Conservation (phyloP, 2,888 invertebrate species). For the Latheticus oryzae region DNA sequence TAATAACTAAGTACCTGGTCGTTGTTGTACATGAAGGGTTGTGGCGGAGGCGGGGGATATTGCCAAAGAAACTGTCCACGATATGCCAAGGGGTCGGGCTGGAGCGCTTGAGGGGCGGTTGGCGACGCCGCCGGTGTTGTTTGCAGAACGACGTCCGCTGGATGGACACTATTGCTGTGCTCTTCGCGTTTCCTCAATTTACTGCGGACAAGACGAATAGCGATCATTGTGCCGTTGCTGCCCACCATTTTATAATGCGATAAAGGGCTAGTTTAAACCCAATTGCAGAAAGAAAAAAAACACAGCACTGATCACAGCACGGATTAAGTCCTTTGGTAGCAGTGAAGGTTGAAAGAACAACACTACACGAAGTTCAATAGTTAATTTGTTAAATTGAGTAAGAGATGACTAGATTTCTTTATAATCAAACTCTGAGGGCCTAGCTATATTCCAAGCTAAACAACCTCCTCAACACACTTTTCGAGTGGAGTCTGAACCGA, state of each 20-base stretch:
- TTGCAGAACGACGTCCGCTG: slow-evolving; percentile 74
- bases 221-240: slow-evolving; percentile 87
- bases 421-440: slow-evolving; percentile 50
- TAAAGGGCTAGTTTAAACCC: no score
- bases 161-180: slow-evolving; percentile 77
- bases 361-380: slow-evolving; percentile 43
- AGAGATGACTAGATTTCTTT: slow-evolving; percentile 52
- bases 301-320: slow-evolving; percentile 39
- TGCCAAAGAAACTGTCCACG: slow-evolving; percentile 83
- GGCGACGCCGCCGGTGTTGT: slow-evolving; percentile 63
- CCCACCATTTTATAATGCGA: slow-evolving; percentile 86
- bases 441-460: slow-evolving; percentile 55
- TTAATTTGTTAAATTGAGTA: no score
- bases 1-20: slow-evolving; percentile 76
- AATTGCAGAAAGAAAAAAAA: slow-evolving; percentile 48
- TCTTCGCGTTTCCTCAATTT: slow-evolving; percentile 89
- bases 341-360: slow-evolving; percentile 10
- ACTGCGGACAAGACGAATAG: slow-evolving; percentile 91
- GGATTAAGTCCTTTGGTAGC: slow-evolving; percentile 37
- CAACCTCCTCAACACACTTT: slow-evolving; percentile 47
- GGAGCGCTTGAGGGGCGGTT: slow-evolving; percentile 60
- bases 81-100: slow-evolving; percentile 71
- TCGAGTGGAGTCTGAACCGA: slow-evolving; percentile 50
- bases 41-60: slow-evolving; percentile 78
- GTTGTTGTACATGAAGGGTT: slow-evolving; percentile 81